phyloP scores from a whole-genome alignment of 2,888 invertebrate genomes.

The Nemoura dubitans region DNA sequence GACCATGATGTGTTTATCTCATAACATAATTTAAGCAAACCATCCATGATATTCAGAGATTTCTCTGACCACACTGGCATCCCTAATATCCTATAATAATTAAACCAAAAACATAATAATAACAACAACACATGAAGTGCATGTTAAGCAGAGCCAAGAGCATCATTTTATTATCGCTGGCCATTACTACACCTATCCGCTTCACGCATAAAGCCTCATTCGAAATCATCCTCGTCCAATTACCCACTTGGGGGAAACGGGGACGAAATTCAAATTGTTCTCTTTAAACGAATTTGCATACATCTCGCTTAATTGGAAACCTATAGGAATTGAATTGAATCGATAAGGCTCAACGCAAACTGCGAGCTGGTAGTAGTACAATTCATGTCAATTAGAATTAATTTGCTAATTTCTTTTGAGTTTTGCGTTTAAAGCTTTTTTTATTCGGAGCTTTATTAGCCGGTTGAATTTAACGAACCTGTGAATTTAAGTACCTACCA shows the following conservation, averaged over 20 bases:
- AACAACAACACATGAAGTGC: neutral
- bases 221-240: conserved; percentile 46
- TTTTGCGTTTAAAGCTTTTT: neutral
- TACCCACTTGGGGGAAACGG: conserved; percentile 43
- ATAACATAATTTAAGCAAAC: neutral
- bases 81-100: neutral
- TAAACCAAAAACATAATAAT: neutral
- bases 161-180: neutral
- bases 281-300: conserved; percentile 50
- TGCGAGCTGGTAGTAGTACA: conserved; percentile 18
- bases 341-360: conserved; percentile 28
- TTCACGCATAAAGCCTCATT: conserved; percentile 33
- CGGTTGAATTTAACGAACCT: neutral
- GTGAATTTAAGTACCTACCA: neutral
- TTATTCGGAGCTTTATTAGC: neutral
- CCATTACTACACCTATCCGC: conserved; percentile 20
- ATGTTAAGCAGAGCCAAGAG: neutral
- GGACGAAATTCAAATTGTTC: conserved; percentile 49
- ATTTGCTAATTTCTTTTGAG: conserved; percentile 24
- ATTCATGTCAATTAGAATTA: conserved; percentile 23
- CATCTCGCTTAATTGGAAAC: conserved; percentile 49
- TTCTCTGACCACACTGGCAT: neutral
- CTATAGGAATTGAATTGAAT: conserved; percentile 45
- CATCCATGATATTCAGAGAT: neutral
- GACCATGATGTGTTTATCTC: neutral